Percentiles rank a stretch among this genome's conserved stretches.
phyloP scores from a whole-genome alignment of 1,140 invertebrate species.

The Drosophila eugracilis region DNA sequence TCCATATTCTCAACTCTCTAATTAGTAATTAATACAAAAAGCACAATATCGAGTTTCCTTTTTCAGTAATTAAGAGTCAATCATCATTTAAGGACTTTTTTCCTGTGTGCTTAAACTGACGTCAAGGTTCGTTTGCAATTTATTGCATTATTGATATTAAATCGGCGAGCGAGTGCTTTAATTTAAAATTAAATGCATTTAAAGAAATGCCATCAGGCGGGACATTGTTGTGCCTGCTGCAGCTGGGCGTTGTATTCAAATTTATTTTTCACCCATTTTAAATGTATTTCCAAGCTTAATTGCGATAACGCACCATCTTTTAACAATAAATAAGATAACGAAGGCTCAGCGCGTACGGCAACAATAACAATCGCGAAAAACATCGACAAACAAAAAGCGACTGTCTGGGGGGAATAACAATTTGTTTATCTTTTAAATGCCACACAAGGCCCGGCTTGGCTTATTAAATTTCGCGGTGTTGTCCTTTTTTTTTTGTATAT shows the following conservation, averaged over 20 bases:
- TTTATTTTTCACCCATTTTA: slow-evolving; percentile 66
- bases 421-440: slow-evolving; percentile 47
- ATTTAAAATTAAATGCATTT: slow-evolving; percentile 58
- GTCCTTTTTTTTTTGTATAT: neutral
- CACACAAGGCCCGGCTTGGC: slow-evolving; percentile 22
- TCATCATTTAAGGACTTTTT: neutral
- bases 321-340: slow-evolving; percentile 61
- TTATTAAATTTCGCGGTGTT: slow-evolving; percentile 59
- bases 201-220: slow-evolving; percentile 7
- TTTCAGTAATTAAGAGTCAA: slow-evolving; percentile 2
- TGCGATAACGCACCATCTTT: slow-evolving; percentile 63
- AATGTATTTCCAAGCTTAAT: slow-evolving; percentile 65
- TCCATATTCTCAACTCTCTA: neutral
- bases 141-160: slow-evolving; percentile 79
- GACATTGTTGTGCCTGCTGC: slow-evolving; percentile 43
- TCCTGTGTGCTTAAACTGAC: slow-evolving; percentile 12
- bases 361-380: slow-evolving; percentile 24
- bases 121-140: slow-evolving; percentile 33
- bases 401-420: slow-evolving; percentile 26
- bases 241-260: slow-evolving; percentile 16
- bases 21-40: neutral
- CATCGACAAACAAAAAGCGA: slow-evolving; percentile 23
- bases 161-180: slow-evolving; percentile 40
- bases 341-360: slow-evolving; percentile 17
- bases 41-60: neutral